These are phyloP conservation scores for Callionymus lyra DNA, from an alignment of 2,113 vertebrate genomes.

Conservation along the genomic window DNA sequence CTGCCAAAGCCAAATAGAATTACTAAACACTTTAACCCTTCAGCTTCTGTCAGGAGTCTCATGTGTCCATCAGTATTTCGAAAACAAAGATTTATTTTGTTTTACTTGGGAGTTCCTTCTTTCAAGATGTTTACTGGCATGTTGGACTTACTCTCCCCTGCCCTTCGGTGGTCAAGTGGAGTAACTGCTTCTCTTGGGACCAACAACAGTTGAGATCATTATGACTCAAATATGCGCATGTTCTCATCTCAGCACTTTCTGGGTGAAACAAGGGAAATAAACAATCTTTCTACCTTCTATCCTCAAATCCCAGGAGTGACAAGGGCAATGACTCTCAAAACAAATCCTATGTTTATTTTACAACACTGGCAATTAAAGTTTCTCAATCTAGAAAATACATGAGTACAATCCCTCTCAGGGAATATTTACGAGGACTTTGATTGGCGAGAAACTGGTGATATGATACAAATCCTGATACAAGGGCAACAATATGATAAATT, in stretches of 20 bases:
- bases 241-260: slow-evolving; percentile 9
- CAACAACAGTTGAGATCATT: slow-evolving; percentile 7
- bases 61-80: no score
- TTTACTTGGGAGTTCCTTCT: slow-evolving; percentile 18
- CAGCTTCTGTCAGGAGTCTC: slow-evolving; percentile 7
- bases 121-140: slow-evolving; percentile 3
- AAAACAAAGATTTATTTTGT: no score
- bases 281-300: slow-evolving; percentile 10
- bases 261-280: slow-evolving; percentile 25
- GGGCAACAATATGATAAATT: no score
- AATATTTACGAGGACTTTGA: no score
- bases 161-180: slow-evolving; percentile 46
- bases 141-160: slow-evolving; percentile 39
- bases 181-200: slow-evolving; percentile 39
- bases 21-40: slow-evolving; percentile 60
- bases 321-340: no score
- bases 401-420: no score
- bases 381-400: no score
- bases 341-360: no score
- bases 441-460: no score
- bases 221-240: slow-evolving; percentile 1
- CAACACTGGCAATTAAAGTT: no score
- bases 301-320: slow-evolving; percentile 9
- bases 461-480: no score
- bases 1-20: slow-evolving; percentile 59